Base-by-base conservation (phyloP, 2,888 invertebrate species). In the Automeris io region DNA sequence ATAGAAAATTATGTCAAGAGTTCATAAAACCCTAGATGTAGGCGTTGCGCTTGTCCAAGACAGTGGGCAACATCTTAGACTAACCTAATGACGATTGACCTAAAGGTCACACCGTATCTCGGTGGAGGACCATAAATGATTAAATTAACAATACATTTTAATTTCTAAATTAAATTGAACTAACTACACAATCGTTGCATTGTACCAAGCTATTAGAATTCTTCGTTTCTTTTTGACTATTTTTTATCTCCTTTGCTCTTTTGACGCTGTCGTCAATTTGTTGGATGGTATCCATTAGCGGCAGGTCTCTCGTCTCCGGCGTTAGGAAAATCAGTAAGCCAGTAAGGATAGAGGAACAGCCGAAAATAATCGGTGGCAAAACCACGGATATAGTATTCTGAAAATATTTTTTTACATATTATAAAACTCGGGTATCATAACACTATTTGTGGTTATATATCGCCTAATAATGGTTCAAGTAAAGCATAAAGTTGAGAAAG, bases 341-440 rank as follows among this genome's bases (percentile, higher is more conserved):
- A 1, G 82, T 53, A 2, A 70, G 35, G 3, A 76, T 37, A 0
- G 87, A 67, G 8, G 76, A 63, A 2, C 57, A 60, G 0, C 81
- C 80, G 48, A 88, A 88, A 19, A 81, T 65, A 21, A 82, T 53
- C 1, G 79, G 51, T 0, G 88, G 87, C 0, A 88, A 57, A 0
- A 68, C 53, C 25, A 61, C 58, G 7, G 75, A 82, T 11, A 83
- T 48, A 3, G 71, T 64, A 16, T 77, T 68, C 88, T 88, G 71
- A 33, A 70, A 73, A 39, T n/a, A n/a, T n/a, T n/a, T n/a, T n/a
- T n/a, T n/a, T n/a, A n/a, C n/a, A n/a, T n/a, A n/a, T n/a, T n/a
- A n/a, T n/a, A n/a, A n/a, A n/a, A n/a, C n/a, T n/a, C n/a, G n/a
- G n/a, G n/a, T n/a, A n/a, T n/a, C n/a, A n/a, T 22, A 24, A 31